Percentiles rank a stretch among this genome's conserved stretches.
Conservation (phyloP, 2,797 vertebrate genomes). For the Spinus olivaceus region DNA sequence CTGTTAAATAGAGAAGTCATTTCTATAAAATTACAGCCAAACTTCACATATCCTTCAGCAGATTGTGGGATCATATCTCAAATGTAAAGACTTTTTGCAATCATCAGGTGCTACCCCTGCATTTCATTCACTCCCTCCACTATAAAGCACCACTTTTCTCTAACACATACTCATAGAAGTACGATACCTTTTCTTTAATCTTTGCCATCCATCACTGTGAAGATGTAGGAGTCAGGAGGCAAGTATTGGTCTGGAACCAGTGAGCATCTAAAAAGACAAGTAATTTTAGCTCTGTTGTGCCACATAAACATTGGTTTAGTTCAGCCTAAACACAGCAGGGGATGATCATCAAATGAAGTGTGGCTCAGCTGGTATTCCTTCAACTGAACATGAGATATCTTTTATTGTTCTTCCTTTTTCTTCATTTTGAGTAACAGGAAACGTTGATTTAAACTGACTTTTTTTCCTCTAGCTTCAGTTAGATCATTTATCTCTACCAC, state of each 20-base stretch:
- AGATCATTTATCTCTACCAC: background rate
- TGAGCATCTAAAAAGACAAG: slow-evolving; percentile 9
- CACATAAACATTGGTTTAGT: slow-evolving; percentile 22
- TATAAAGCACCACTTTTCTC: background rate
- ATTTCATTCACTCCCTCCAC: background rate
- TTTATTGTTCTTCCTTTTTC: background rate
- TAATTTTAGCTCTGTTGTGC: slow-evolving; percentile 31
- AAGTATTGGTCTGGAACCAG: background rate
- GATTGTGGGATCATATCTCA: background rate
- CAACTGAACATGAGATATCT: background rate
- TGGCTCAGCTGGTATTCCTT: slow-evolving; percentile 11
- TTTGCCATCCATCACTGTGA: slow-evolving; percentile 21
- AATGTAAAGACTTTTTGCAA: background rate
- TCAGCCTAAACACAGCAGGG: slow-evolving; percentile 5
- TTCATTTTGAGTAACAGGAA: background rate
- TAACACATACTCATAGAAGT: background rate
- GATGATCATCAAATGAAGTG: background rate
- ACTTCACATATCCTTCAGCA: background rate
- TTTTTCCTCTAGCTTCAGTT: background rate
- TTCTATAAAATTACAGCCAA: background rate
- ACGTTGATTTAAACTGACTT: background rate
- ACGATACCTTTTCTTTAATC: background rate
- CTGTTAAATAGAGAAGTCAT: background rate
- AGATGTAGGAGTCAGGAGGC: background rate
- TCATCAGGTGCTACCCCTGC: background rate